Conservation (phyloP, 2,888 invertebrate genomes). For the Eristalis intricaria region DNA sequence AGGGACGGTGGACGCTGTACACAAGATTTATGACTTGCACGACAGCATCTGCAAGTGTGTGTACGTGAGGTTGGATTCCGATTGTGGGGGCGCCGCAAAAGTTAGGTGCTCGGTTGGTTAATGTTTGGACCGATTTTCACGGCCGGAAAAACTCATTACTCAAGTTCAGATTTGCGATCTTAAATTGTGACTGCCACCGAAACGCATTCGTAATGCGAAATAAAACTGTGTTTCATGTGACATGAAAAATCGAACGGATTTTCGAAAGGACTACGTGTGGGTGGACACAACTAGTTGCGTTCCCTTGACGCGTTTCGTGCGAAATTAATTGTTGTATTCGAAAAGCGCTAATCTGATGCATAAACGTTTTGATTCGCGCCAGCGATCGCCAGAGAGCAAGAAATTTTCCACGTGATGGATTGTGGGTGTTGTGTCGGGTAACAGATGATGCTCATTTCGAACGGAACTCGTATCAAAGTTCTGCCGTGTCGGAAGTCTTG, state of each 20-base stretch:
- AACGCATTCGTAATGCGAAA: slow-evolving; percentile 36
- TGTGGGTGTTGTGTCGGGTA: neutral
- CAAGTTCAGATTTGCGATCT: slow-evolving; percentile 54
- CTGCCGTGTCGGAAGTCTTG: neutral
- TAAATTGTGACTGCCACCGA: slow-evolving; percentile 22
- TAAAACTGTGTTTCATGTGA: slow-evolving; percentile 36
- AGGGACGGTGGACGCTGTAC: neutral
- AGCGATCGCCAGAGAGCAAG: neutral
- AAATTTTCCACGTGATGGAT: neutral
- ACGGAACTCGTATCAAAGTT: neutral
- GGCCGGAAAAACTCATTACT: slow-evolving; percentile 60
- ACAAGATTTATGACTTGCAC: slow-evolving; percentile 43
- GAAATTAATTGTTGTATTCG: neutral
- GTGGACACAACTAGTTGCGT: neutral
- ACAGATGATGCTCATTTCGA: neutral
- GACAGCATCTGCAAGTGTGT: slow-evolving; percentile 33
- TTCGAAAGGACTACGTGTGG: neutral
- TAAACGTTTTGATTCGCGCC: neutral
- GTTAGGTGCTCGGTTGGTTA: slow-evolving; percentile 27
- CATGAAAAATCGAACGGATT: neutral
- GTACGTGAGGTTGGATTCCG: slow-evolving; percentile 6
- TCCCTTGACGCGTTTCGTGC: neutral
- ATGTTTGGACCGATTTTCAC: slow-evolving; percentile 58
- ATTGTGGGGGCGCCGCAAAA: neutral
- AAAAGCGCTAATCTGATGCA: neutral